Evolutionary conservation across 2,113 vertebrate species (phyloP).

Genomic region (Cettia cetti): DNA sequence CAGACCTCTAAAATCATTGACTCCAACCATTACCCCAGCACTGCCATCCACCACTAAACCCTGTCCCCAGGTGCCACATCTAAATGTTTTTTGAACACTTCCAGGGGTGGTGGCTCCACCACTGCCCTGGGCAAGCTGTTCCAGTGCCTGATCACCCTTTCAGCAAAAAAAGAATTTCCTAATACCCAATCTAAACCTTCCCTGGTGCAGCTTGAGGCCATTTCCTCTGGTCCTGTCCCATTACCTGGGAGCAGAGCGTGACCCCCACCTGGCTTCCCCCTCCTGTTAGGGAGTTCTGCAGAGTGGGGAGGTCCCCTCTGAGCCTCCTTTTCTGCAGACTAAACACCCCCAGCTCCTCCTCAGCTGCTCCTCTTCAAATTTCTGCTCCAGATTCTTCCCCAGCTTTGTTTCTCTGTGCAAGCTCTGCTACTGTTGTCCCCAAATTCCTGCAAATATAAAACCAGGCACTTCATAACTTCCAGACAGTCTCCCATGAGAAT

Average conservation of each 20-base stretch:
- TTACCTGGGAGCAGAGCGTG: background rate
- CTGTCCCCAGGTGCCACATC: background rate
- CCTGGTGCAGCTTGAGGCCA: rapidly evolving
- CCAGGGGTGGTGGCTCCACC: background rate
- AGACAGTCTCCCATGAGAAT: background rate
- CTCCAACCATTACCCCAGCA: background rate
- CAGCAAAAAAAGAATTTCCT: background rate
- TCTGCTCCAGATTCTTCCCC: background rate
- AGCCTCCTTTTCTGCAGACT: background rate
- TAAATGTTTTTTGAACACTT: background rate
- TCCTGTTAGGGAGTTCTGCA: background rate
- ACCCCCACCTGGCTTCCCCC: background rate
- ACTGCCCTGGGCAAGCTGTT: background rate
- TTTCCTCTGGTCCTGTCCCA: background rate
- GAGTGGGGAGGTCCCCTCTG: background rate
- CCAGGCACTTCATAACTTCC: background rate
- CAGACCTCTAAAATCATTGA: background rate
- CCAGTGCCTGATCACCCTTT: background rate
- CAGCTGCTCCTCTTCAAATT: background rate
- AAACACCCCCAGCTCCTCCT: background rate
- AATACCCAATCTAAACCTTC: background rate
- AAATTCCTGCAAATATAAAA: background rate
- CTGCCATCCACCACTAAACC: background rate
- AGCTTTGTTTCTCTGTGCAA: background rate
- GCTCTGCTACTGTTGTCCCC: rapidly evolving